Evolutionary conservation across 2,888 invertebrate genomes (phyloP).

Genomic region (Coelinius sp.): DNA sequence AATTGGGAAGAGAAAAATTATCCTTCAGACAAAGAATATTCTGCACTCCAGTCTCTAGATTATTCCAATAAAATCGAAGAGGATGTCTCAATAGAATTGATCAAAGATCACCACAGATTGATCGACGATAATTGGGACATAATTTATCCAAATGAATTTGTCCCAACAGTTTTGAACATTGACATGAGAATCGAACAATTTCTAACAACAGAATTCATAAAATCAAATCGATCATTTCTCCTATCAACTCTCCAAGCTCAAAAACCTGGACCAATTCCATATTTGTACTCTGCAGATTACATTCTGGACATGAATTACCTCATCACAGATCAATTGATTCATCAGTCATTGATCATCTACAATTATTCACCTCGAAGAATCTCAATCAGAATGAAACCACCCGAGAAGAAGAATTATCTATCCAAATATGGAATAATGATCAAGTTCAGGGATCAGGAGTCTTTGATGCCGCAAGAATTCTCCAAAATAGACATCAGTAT

Average conservation of each 20-base stretch:
- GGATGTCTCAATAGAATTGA: neutral
- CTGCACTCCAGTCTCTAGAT: slow-evolving; percentile 67
- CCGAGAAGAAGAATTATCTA: slow-evolving; percentile 47
- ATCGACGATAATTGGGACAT: slow-evolving; percentile 63
- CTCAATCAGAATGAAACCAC: slow-evolving; percentile 68
- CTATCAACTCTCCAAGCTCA: slow-evolving; percentile 54
- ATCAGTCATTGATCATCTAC: slow-evolving; percentile 71
- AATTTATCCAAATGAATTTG: slow-evolving; percentile 68
- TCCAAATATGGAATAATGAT: slow-evolving; percentile 60
- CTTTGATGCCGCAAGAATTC: slow-evolving; percentile 72
- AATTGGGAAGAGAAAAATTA: slow-evolving; percentile 64
- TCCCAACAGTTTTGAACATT: slow-evolving; percentile 75
- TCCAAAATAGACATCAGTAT: slow-evolving; percentile 73
- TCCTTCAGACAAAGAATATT: slow-evolving; percentile 70
- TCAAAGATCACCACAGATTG: slow-evolving; percentile 7
- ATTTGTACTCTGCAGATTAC: slow-evolving; percentile 73
- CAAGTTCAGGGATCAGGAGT: slow-evolving; percentile 65
- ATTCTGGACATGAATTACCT: slow-evolving; percentile 75
- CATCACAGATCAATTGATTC: slow-evolving; percentile 70
- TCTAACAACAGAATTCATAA: slow-evolving; percentile 72
- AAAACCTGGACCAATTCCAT: slow-evolving; percentile 70
- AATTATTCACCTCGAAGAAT: slow-evolving; percentile 75
- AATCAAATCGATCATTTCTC: slow-evolving; percentile 68
- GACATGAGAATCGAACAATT: slow-evolving; percentile 76
- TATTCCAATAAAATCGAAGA: neutral